These are phyloP conservation scores for Triplophysa yarkandensis DNA, from an alignment of 2,797 vertebrate genomes.

Conservation along the genomic window DNA sequence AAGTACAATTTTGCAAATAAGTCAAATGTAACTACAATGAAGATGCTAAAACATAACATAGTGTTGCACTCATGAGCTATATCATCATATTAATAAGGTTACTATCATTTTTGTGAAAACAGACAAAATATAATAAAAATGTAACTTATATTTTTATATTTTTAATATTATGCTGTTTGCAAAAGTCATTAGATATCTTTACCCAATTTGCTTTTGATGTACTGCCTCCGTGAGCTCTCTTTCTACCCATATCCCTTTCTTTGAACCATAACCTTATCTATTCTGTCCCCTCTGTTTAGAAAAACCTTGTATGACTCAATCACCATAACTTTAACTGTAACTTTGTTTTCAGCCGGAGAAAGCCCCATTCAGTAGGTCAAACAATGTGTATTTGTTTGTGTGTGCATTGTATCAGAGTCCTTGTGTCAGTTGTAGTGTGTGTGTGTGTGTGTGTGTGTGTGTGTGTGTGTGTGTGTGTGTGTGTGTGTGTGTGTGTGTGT, in stretches of 20 bases:
- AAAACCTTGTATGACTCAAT: too few relatives aligned
- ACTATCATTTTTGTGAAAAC: too few relatives aligned
- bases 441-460: too few relatives aligned
- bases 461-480: too few relatives aligned
- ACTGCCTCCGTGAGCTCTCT: background rate
- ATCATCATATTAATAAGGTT: too few relatives aligned
- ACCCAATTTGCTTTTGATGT: constrained; percentile 63
- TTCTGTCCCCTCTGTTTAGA: constrained; percentile 64
- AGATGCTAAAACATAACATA: too few relatives aligned
- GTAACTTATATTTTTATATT: constrained; percentile 62
- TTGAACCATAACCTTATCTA: constrained; percentile 67
- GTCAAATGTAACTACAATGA: too few relatives aligned
- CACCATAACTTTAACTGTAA: background rate
- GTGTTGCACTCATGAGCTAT: too few relatives aligned
- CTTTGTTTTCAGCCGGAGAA: constrained; percentile 35
- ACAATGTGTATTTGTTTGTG: constrained; percentile 44
- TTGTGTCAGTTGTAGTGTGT: constrained; percentile 6
- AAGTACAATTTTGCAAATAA: too few relatives aligned
- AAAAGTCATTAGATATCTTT: constrained; percentile 79
- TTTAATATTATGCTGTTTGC: constrained; percentile 97
- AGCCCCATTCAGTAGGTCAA: constrained; percentile 29
- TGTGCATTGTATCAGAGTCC: constrained; percentile 14
- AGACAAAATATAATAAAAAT: too few relatives aligned
- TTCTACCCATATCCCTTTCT: background rate
- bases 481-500: too few relatives aligned